A percentile compares a stretch with the other conserved stretches of the same genome.
These are phyloP conservation scores for Ypsolopha scabrella DNA, from an alignment of 2,888 invertebrate genomes.

Conservation along the genomic window DNA sequence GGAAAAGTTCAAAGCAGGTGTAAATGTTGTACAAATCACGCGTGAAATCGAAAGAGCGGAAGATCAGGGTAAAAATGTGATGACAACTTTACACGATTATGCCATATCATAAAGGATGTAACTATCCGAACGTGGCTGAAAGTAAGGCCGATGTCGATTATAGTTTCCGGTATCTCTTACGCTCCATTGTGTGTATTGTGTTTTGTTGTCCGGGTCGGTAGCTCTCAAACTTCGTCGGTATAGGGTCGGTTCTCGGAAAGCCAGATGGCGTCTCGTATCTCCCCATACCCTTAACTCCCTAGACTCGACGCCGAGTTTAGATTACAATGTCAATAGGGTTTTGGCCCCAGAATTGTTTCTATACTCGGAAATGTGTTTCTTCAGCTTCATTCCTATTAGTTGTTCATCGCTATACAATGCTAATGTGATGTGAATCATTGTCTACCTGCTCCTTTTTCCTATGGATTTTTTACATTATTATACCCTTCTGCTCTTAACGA, in stretches of 20 bases:
- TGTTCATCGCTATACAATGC: background rate
- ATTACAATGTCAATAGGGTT: slow-evolving; percentile 52
- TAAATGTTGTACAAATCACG: background rate
- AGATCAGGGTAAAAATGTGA: background rate
- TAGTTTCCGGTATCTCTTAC: slow-evolving; percentile 55
- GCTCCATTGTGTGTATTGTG: slow-evolving; percentile 41
- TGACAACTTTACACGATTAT: slow-evolving; percentile 6
- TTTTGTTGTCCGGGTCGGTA: slow-evolving; percentile 23
- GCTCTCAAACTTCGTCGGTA: slow-evolving; percentile 24
- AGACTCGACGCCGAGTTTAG: slow-evolving; percentile 27
- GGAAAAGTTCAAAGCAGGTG: background rate
- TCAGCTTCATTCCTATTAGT: background rate
- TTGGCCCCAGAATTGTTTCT: slow-evolving; percentile 32
- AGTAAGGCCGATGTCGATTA: slow-evolving; percentile 45
- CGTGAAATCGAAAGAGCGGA: background rate
- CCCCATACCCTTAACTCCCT: slow-evolving; percentile 20
- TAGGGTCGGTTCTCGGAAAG: slow-evolving; percentile 45
- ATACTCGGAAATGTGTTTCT: slow-evolving; percentile 22
- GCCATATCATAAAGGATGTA: slow-evolving; percentile 29
- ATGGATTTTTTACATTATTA: too few species aligned
- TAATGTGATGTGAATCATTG: background rate
- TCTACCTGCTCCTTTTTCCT: background rate
- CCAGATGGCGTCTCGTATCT: slow-evolving; percentile 30
- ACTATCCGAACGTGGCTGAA: slow-evolving; percentile 26
- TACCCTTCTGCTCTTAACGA: too few species aligned